phyloP scores from a whole-genome alignment of 2,113 vertebrate genomes.

The Eidolon helvum region DNA sequence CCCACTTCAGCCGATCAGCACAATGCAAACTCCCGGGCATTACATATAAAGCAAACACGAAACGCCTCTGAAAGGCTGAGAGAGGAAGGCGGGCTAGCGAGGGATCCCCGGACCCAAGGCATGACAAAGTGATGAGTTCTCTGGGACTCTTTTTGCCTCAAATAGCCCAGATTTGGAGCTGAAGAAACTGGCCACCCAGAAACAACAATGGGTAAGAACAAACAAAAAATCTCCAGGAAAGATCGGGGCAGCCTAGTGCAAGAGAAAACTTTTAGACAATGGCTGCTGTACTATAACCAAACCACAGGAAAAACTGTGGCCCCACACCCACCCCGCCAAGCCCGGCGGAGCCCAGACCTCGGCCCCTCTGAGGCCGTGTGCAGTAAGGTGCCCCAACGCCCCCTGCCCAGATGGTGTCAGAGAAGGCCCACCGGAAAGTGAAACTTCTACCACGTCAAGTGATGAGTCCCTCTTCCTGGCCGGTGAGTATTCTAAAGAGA shows the following conservation, averaged over 20 bases:
- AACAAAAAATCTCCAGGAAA: neutral
- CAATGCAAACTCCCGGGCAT: neutral
- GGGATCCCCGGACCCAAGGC: neutral
- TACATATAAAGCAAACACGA: neutral
- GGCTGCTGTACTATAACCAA: neutral
- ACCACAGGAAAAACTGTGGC: neutral
- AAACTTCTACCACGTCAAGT: neutral
- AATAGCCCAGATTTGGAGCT: neutral
- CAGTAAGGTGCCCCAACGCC: neutral
- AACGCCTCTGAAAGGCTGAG: neutral
- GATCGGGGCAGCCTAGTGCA: neutral
- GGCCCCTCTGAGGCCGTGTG: neutral
- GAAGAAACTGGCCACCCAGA: neutral
- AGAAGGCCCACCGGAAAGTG: neutral
- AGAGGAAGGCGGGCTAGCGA: too few relatives aligned
- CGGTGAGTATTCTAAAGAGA: neutral
- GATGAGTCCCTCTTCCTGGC: neutral
- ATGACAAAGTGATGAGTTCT: neutral
- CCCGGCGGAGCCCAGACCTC: neutral
- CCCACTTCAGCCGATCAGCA: neutral
- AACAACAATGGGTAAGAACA: neutral
- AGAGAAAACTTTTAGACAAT: neutral
- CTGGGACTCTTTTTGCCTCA: neutral
- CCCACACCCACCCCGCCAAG: neutral
- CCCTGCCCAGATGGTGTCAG: neutral